phyloP scores from a whole-genome alignment of 1,140 invertebrate species.

The Pygmarrhopalites habei region DNA sequence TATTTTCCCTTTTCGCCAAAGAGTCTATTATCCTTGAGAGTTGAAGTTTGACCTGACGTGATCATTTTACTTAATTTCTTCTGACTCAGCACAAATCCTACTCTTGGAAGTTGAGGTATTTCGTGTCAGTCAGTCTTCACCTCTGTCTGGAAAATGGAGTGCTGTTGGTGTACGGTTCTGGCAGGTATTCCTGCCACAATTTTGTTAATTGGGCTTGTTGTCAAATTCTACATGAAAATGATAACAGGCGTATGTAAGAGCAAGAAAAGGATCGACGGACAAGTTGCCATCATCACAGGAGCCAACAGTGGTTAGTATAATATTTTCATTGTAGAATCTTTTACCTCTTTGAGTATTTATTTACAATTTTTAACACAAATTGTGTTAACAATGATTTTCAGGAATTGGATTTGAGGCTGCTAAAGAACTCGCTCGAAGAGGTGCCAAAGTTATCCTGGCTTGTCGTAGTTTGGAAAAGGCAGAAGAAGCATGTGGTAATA shows the following conservation, averaged over 20 bases:
- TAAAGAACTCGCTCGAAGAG: constrained; percentile 44
- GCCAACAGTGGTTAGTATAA: constrained; percentile 47
- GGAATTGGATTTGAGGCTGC: constrained; percentile 53
- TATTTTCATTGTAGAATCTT: no score
- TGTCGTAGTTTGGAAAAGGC: constrained; percentile 45
- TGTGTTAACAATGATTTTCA: constrained; percentile 18
- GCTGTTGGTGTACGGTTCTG: not conserved
- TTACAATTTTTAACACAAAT: no score
- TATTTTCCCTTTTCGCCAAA: no score
- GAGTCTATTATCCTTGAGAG: no score
- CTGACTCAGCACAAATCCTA: no score
- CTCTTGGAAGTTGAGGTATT: no score
- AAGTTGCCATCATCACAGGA: constrained; percentile 52
- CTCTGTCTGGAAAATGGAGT: no score
- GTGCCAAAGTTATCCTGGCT: constrained; percentile 48
- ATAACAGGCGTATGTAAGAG: constrained; percentile 48
- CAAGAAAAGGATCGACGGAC: constrained; percentile 48
- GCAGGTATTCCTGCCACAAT: not conserved
- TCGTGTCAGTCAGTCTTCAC: no score
- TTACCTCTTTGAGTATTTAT: no score
- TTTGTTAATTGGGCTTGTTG: constrained; percentile 15
- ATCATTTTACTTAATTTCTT: no score
- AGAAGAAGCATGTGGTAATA: constrained; percentile 39
- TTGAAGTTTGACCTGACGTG: no score
- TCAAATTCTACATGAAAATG: constrained; percentile 44